phyloP scores from a whole-genome alignment of 30 jellyfish, hydroid and myxozoan genomes.

The Hydractinia echinata region DNA sequence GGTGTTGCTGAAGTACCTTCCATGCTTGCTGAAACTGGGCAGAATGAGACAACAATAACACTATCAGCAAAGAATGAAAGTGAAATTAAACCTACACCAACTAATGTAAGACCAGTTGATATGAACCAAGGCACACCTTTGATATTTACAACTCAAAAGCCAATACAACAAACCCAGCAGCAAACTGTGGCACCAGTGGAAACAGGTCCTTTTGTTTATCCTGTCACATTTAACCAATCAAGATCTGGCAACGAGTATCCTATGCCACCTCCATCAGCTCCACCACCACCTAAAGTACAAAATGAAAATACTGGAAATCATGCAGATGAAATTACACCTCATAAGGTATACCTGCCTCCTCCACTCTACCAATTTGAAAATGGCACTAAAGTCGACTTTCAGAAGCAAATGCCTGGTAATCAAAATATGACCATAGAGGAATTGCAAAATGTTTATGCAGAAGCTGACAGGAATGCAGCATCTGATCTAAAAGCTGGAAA shows the following conservation, averaged over 20 bases:
- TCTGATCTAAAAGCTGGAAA: neutral
- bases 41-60: slow-evolving; percentile 2
- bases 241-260: no score
- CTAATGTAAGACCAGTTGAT: neutral
- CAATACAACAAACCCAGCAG: neutral
- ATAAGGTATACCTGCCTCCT: neutral
- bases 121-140: neutral
- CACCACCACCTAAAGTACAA: neutral
- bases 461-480: slow-evolving; percentile 1
- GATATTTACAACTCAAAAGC: neutral
- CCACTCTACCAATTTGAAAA: neutral
- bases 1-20: neutral
- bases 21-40: slow-evolving; percentile 8
- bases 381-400: neutral
- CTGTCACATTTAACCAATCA: neutral
- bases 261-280: neutral
- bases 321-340: neutral
- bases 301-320: neutral
- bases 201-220: neutral
- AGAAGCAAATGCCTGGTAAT: slow-evolving; percentile 7
- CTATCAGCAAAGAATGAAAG: neutral
- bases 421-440: slow-evolving; percentile 6
- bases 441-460: neutral
- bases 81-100: neutral
- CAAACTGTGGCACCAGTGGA: neutral